Evolutionary conservation across 2,797 vertebrate species (phyloP).

Genomic region (Aphelocoma californica): DNA sequence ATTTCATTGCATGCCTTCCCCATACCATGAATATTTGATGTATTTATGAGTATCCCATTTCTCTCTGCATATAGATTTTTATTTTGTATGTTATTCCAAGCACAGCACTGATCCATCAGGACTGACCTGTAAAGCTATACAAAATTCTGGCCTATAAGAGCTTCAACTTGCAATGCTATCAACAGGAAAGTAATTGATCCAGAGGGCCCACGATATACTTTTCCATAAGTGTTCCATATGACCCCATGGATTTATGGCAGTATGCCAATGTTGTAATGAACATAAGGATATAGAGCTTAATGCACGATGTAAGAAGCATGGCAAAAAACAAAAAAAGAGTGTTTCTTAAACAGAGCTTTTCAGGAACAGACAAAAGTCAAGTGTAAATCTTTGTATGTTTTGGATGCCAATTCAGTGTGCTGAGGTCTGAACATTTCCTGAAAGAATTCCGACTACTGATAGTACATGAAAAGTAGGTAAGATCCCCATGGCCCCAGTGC

Average conservation of each 20-base stretch:
- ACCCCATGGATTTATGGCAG: background rate
- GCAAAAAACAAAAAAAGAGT: no score
- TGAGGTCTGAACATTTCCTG: background rate
- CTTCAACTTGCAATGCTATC: background rate
- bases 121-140: background rate
- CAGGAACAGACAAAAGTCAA: background rate
- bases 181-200: background rate
- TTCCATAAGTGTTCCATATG: background rate
- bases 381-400: background rate
- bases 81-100: background rate
- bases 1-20: background rate
- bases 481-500: no score
- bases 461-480: background rate
- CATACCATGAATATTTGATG: background rate
- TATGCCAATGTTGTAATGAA: background rate
- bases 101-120: background rate
- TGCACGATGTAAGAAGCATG: background rate
- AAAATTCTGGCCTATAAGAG: background rate
- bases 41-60: background rate
- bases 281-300: background rate
- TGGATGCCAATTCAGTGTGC: background rate
- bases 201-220: rapidly evolving
- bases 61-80: background rate
- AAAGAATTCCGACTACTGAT: background rate
- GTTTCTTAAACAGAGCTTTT: background rate